Evolutionary conservation across 2,113 vertebrate species (phyloP), one percentile per base, ranked within the genome.

Genomic region (Indri indri): DNA sequence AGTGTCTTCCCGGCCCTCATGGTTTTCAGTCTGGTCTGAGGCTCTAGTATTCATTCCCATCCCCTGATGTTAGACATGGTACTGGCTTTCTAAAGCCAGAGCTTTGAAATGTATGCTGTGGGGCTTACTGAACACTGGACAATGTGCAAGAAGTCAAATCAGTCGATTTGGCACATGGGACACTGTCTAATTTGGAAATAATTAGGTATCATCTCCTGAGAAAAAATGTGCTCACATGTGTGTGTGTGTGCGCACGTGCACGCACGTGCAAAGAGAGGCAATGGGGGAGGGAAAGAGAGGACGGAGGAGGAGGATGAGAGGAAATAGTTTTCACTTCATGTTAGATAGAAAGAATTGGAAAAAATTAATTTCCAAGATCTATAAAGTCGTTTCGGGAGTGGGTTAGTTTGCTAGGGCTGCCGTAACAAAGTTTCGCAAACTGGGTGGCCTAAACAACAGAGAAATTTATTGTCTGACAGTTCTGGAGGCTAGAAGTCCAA

Each of bases 121-220:
- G 91, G 57, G 90, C 85, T 96, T 88, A 71, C 85, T 76, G 74
- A 59, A 73, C 90, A 95, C 3, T 66, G 66, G 52, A 59, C 30
- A 83, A 63, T 77, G 59, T 86, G 74, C 6, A 34, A 85, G 79
- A 93, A 96, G 90, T 98, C 82, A 89, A 88, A 68, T 91, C 76
- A 95, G 92, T 97, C 68, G 59, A 50, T 32, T 86, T 95, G 71
- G 90, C 89, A 88, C 57, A 77, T 92, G 45, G 54, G 83, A 40
- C 20, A 1, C 61, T 25, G 1, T 95, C 94, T 97, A 93, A 94
- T 61, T 97, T 83, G 71, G 96, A 98, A 98, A 95, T 73, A 97
- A 92, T 97, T 95, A 96, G 59, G 73, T 87, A 68, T 91, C n/a
- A 42, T 96, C 96, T 92, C 91, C 90, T 0, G 0, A 47, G 86